Evolutionary conservation across 2,113 vertebrate species (phyloP).

Genomic region (Meriones unguiculatus): DNA sequence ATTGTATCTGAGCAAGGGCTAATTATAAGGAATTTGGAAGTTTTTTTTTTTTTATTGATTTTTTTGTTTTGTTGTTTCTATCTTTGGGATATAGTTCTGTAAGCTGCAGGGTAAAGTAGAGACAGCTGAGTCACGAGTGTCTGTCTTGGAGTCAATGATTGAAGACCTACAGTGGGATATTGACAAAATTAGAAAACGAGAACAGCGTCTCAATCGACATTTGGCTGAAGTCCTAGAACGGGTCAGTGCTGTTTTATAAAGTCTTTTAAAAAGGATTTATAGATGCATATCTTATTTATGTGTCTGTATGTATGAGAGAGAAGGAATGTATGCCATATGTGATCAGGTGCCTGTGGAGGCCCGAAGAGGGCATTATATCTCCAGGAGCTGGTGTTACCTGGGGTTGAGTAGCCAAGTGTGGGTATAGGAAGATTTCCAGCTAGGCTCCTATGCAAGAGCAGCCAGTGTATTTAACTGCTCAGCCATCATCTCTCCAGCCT

Average conservation of each 20-base stretch:
- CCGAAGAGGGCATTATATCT: background rate
- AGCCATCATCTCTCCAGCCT: background rate
- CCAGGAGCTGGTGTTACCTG: background rate
- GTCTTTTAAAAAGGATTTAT: background rate
- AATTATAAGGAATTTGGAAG: conserved; percentile 20
- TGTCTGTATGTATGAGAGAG: background rate
- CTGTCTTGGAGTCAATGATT: conserved; percentile 94
- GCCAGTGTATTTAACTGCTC: background rate
- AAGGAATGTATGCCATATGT: background rate
- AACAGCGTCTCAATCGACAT: conserved; percentile 95
- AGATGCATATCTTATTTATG: background rate
- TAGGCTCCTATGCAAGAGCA: background rate
- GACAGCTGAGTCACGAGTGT: conserved; percentile 94
- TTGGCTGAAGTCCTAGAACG: conserved; percentile 95
- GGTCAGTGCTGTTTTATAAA: conserved; percentile 84
- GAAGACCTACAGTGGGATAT: conserved; percentile 99
- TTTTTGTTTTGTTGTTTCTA: background rate
- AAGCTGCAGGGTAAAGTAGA: conserved; percentile 93
- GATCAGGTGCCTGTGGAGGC: background rate
- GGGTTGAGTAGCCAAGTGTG: background rate
- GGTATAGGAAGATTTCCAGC: background rate
- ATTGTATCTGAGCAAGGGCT: background rate
- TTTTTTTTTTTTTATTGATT: background rate
- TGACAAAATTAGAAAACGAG: conserved; percentile 96
- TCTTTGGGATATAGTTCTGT: conserved; percentile 85